These are phyloP conservation scores for Athene cunicularia DNA, from an alignment of 2,113 vertebrate species.

Conservation along the genomic window DNA sequence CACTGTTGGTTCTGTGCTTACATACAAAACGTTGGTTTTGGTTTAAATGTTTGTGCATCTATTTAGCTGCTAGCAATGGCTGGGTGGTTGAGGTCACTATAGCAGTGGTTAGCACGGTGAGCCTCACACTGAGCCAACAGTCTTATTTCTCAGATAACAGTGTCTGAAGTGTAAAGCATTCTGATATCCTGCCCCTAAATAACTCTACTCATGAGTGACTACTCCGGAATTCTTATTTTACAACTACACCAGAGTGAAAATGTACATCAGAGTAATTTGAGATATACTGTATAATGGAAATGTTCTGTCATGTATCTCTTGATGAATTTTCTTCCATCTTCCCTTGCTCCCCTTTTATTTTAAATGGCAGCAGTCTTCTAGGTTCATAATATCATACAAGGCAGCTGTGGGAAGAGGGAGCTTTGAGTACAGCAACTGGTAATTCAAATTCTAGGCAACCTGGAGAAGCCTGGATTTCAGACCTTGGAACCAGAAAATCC, in stretches of 20 bases:
- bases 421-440: background rate
- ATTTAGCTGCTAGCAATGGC: background rate
- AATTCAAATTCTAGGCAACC: background rate
- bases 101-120: background rate
- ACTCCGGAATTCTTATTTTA: background rate
- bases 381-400: background rate
- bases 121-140: background rate
- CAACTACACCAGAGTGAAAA: background rate
- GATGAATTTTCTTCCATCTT: background rate
- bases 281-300: background rate
- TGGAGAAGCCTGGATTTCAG: background rate
- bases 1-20: background rate
- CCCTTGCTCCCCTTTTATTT: accelerated
- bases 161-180: background rate
- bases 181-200: background rate
- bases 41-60: background rate
- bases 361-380: background rate
- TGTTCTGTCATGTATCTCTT: background rate
- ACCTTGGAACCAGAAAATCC: background rate
- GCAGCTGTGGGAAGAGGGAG: background rate
- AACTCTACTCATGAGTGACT: background rate
- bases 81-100: background rate
- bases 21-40: background rate
- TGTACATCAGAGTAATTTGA: background rate
- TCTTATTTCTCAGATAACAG: background rate